Evolutionary conservation across 2,888 invertebrate genomes (phyloP).

Genomic region (Microplitis deprimator): DNA sequence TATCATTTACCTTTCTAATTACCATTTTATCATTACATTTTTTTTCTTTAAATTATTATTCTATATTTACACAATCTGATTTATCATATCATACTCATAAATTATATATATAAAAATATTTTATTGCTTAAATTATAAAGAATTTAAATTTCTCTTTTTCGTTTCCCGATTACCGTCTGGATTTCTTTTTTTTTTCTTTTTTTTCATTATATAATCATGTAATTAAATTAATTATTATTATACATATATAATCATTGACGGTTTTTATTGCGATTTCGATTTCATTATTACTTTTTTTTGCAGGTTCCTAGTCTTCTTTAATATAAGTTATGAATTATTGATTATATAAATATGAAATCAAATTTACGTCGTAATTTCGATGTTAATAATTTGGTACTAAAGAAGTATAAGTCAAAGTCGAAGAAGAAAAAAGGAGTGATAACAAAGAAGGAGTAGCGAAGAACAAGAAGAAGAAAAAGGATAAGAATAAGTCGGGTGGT

Average conservation of each 20-base stretch:
- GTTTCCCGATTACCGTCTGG: background rate
- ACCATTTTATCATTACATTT: background rate
- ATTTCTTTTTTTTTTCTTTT: background rate
- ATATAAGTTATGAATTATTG: background rate
- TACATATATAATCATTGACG: background rate
- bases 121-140: background rate
- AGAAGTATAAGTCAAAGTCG: background rate
- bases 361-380: background rate
- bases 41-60: background rate
- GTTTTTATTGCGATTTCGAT: background rate
- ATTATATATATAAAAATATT: background rate
- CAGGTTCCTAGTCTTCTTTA: background rate
- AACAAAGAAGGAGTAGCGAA: background rate
- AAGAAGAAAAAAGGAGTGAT: background rate
- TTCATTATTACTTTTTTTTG: background rate
- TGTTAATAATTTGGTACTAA: background rate
- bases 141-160: background rate
- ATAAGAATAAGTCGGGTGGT: background rate
- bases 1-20: conserved; percentile 8
- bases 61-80: background rate
- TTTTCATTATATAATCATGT: background rate
- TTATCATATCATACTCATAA: background rate
- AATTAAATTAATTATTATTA: conserved; percentile 15
- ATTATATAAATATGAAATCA: background rate
- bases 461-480: background rate